Conservation (phyloP, 1,140 invertebrate species). For the Diabrotica virgifera region DNA sequence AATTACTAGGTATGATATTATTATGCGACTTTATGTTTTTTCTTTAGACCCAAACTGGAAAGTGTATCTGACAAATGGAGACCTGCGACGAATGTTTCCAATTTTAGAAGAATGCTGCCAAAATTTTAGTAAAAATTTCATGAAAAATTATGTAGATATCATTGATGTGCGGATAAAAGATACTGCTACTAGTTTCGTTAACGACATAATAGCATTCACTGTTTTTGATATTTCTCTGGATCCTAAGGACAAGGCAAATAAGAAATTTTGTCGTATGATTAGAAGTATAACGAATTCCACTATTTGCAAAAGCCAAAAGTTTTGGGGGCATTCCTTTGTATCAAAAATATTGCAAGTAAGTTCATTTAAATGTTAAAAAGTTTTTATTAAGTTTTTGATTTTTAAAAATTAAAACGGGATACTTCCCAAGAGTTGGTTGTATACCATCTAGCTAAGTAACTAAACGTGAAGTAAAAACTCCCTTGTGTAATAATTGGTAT, state of each 20-base stretch:
- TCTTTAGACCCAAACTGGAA: constrained; percentile 26
- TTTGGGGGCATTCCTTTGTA: constrained; percentile 21
- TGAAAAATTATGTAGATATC: constrained; percentile 23
- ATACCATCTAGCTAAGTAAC: too few species aligned
- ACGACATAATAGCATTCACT: constrained; percentile 45
- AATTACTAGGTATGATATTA: constrained; percentile 44
- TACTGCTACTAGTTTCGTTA: constrained; percentile 36
- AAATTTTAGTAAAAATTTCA: constrained; percentile 38
- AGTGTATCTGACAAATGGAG: constrained; percentile 34
- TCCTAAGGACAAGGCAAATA: constrained; percentile 44
- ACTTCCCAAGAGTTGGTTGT: too few species aligned
- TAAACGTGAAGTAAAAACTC: too few species aligned
- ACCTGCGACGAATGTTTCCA: constrained; percentile 44
- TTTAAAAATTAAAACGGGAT: too few species aligned
- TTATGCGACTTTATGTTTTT: constrained; percentile 42
- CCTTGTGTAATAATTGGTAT: too few species aligned
- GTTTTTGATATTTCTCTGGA: constrained; percentile 45
- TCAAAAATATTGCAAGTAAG: constrained; percentile 27
- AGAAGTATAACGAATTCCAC: constrained; percentile 12
- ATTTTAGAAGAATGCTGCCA: constrained; percentile 36
- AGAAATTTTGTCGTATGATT: constrained; percentile 32
- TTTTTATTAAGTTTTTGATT: too few species aligned
- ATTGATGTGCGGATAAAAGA: constrained; percentile 42
- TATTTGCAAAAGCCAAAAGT: constrained; percentile 31
- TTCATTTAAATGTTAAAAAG: too few species aligned